Evolutionary conservation across 2,797 vertebrate genomes (phyloP), one percentile per base, ranked within the genome.

Genomic region (Moxostoma hubbsi): DNA sequence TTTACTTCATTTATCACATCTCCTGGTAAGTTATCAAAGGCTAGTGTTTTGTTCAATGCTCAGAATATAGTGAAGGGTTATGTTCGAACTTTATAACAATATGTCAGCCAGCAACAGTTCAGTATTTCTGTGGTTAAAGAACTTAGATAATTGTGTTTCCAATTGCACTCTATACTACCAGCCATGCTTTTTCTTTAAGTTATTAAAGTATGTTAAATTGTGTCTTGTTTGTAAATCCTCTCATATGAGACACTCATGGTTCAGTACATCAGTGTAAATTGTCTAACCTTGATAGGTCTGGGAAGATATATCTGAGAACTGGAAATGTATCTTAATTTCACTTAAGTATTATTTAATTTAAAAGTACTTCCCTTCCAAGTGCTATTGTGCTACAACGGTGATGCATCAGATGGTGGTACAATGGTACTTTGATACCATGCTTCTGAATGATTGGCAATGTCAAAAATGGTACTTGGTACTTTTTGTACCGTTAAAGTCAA

Each of bases 21-120:
- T 66, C 7, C 47, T 58, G 69, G 77, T 79, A 46, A 79, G 77
- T 73, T 66, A 15, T 6, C 8, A 7, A 12, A 10, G n/a, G 7
- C 1, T n/a, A 7, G 10, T 62, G 12, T 9, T n/a, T 55, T 49
- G n/a, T 49, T 51, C 43, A 73, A 57, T 49, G 7, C 13, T 16
- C 36, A 43, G 6, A 50, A 50, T 16, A 2, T 49, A 13, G 9
- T 47, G 7, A 2, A 45, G 9, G 54, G 5, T 16, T 49, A 53
- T 16, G 9, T 61, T 15, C 11, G 24, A 7, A 8, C 49, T 49
- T 9, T 18, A n/a, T 45, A 1, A 51, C 18, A 47, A 13, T 0
- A 15, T 62, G 10, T 50, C 64, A 64, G 12, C 51, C 2, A 57
- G 49, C 15, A 49, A 69, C 10, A 46, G 24, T 12, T 62, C n/a